These are phyloP conservation scores for Podarcis siculus DNA, from an alignment of 2,797 vertebrate species.

Conservation along the genomic window DNA sequence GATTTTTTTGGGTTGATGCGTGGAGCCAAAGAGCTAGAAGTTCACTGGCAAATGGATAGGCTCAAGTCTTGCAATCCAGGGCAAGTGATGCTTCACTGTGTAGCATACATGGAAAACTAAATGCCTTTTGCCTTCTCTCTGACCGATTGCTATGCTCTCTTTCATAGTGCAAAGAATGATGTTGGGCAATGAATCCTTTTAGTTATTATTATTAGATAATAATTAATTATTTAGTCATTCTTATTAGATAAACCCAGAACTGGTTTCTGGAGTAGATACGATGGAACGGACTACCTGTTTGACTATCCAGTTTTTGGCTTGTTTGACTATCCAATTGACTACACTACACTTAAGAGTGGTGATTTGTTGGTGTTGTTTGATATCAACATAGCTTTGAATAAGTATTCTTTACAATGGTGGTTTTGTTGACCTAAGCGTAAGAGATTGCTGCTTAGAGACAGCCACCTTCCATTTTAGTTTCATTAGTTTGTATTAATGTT, in stretches of 20 bases:
- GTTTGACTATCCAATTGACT: background rate
- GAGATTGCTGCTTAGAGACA: background rate
- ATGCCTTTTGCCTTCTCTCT: background rate
- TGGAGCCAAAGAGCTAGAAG: background rate
- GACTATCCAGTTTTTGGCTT: background rate
- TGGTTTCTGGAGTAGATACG: background rate
- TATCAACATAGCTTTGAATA: background rate
- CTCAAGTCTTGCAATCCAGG: background rate
- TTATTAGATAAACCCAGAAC: background rate
- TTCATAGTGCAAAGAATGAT: background rate
- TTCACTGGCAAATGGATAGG: background rate
- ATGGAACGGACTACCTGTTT: background rate
- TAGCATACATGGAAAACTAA: background rate
- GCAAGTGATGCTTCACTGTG: background rate
- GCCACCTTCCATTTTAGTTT: slow-evolving; percentile 5
- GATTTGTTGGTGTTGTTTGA: background rate
- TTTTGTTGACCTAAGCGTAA: background rate
- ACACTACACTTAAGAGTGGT: background rate
- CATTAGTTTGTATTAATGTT: slow-evolving; percentile 42
- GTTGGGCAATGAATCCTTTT: background rate
- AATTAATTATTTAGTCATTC: too few relatives aligned
- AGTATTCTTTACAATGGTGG: background rate
- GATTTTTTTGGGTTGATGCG: too few relatives aligned
- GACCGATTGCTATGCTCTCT: background rate
- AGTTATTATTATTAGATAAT: background rate